These are phyloP conservation scores for Pammene aurita DNA, from an alignment of 2,888 invertebrate genomes.

Conservation along the genomic window DNA sequence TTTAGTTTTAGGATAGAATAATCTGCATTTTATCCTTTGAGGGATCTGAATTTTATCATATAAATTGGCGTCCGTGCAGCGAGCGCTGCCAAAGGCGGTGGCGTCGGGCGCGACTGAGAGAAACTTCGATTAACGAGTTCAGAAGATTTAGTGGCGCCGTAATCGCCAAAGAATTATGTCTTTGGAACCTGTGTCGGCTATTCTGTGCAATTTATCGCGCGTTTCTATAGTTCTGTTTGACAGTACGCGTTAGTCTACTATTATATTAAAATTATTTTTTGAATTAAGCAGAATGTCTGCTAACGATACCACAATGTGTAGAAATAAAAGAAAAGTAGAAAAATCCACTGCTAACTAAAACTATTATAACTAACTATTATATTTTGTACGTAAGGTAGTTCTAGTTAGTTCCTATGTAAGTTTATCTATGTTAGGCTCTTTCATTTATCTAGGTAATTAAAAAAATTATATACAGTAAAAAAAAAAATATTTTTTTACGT, in stretches of 20 bases:
- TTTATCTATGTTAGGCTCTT: too few species aligned
- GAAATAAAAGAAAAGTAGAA: too few species aligned
- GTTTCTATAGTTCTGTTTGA: slow-evolving; percentile 38
- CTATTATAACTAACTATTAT: too few species aligned
- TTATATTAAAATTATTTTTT: too few species aligned
- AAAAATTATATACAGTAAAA: too few species aligned
- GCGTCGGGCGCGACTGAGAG: slow-evolving; percentile 73
- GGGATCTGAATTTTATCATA: slow-evolving; percentile 72
- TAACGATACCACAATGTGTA: too few species aligned
- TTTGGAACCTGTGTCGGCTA: slow-evolving; percentile 59
- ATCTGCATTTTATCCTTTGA: slow-evolving; percentile 75
- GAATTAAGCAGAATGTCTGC: too few species aligned
- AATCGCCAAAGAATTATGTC: slow-evolving; percentile 75
- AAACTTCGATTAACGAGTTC: slow-evolving; percentile 81
- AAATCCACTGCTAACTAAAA: too few species aligned
- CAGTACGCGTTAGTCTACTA: slow-evolving; percentile 11
- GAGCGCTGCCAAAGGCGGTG: slow-evolving; percentile 76
- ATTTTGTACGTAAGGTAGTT: too few species aligned
- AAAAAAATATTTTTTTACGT: too few species aligned
- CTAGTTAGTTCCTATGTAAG: too few species aligned
- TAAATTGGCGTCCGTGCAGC: slow-evolving; percentile 72
- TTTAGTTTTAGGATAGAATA: slow-evolving; percentile 60
- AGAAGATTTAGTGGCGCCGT: slow-evolving; percentile 75
- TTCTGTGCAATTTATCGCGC: slow-evolving; percentile 52
- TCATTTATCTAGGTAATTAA: too few species aligned